A percentile compares a stretch with the other conserved stretches of the same genome.
Conservation (phyloP, 2,888 invertebrate species). For the Psylliodes chrysocephalus region DNA sequence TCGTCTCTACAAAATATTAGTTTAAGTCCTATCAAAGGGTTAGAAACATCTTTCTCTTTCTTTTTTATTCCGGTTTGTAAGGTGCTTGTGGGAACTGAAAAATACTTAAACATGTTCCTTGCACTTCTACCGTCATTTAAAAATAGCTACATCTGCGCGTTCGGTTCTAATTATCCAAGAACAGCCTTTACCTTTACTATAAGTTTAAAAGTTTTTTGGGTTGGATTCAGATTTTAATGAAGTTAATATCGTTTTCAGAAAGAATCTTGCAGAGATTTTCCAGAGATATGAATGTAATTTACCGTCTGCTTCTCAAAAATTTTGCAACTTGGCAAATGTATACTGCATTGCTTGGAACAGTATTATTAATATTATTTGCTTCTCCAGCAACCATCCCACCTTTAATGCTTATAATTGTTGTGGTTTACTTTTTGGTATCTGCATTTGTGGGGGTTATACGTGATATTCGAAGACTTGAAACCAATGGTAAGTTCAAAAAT, state of each 20-base stretch:
- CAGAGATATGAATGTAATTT: constrained; percentile 83
- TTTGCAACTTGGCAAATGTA: constrained; percentile 74
- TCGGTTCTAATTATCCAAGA: too few species aligned
- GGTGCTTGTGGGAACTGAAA: too few species aligned
- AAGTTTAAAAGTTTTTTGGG: too few species aligned
- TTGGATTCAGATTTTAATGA: too few species aligned
- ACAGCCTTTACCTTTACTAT: too few species aligned
- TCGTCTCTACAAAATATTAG: too few species aligned
- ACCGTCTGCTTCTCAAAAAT: constrained; percentile 76
- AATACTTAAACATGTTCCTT: too few species aligned
- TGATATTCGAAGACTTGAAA: constrained; percentile 74
- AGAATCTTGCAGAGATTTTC: constrained; percentile 86
- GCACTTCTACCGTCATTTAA: too few species aligned
- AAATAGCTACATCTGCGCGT: too few species aligned
- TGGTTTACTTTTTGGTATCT: constrained; percentile 73
- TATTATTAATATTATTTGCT: constrained; percentile 76
- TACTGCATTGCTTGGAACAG: constrained; percentile 76
- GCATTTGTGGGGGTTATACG: constrained; percentile 78
- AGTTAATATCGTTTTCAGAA: constrained; percentile 63
- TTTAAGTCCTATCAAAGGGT: too few species aligned
- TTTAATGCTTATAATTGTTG: constrained; percentile 69
- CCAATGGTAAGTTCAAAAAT: constrained; percentile 65
- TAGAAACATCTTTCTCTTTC: too few species aligned
- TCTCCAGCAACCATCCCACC: constrained; percentile 76
- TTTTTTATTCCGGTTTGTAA: too few species aligned